Conservation (phyloP, 2,113 vertebrate species). For the Ophiodon elongatus region DNA sequence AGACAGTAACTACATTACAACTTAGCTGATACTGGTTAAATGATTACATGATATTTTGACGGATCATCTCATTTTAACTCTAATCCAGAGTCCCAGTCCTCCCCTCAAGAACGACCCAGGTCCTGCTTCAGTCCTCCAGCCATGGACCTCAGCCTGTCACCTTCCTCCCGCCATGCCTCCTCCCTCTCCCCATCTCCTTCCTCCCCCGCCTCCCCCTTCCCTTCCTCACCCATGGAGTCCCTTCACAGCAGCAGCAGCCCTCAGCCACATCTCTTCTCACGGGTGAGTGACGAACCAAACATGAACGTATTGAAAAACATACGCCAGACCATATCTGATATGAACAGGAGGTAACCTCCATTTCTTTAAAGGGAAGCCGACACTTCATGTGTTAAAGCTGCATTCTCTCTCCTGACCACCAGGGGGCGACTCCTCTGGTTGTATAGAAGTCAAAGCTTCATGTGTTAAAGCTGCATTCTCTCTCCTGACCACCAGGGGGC, state of each 20-base stretch:
- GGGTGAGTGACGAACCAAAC: slow-evolving; percentile 75
- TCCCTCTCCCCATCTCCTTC: slow-evolving; percentile 88
- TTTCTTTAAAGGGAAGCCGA: no score
- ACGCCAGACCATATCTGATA: no score
- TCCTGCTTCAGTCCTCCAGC: slow-evolving; percentile 85
- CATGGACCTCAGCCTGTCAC: slow-evolving; percentile 92
- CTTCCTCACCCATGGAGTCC: slow-evolving; percentile 82
- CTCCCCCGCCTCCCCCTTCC: slow-evolving; percentile 80
- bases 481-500: no score
- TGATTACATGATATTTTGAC: not conserved
- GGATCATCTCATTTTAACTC: not conserved
- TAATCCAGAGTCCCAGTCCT: slow-evolving; percentile 69
- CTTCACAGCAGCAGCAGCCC: slow-evolving; percentile 85
- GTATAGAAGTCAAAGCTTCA: no score
- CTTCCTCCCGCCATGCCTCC: slow-evolving; percentile 84
- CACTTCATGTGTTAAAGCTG: no score
- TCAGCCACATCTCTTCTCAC: slow-evolving; percentile 77
- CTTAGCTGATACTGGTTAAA: not conserved
- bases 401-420: no score
- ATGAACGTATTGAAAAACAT: no score
- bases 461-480: no score
- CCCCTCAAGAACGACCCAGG: slow-evolving; percentile 84
- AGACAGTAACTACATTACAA: not conserved
- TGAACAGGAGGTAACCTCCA: no score
- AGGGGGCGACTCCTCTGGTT: no score